phyloP scores from a whole-genome alignment of 2,888 invertebrate genomes.

The Meiosimyza platycephala region DNA sequence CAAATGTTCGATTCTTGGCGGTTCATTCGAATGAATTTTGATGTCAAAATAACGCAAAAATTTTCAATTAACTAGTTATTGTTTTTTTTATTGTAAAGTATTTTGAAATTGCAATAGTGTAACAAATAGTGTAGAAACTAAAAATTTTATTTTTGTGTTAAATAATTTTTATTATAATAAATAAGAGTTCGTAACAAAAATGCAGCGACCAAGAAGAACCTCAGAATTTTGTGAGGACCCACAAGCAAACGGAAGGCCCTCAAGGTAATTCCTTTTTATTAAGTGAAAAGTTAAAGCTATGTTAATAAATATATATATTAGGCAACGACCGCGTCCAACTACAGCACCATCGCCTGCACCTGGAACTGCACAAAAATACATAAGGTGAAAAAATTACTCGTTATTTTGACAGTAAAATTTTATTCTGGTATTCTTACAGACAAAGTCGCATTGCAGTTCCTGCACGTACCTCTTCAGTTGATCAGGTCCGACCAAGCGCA shows the following conservation, averaged over 20 bases:
- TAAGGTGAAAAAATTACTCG: conserved; percentile 29
- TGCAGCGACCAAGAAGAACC: conserved; percentile 60
- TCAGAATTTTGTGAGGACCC: conserved; percentile 58
- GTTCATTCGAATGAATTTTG: no score
- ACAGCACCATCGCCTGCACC: conserved; percentile 25
- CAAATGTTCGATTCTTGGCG: no score
- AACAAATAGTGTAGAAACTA: neutral
- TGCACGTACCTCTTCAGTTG: conserved; percentile 46
- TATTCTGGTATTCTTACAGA: conserved; percentile 39
- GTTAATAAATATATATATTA: no score
- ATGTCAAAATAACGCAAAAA: no score
- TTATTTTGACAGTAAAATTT: no score
- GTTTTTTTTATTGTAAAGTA: no score
- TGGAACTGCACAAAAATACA: conserved; percentile 43
- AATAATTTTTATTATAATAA: neutral
- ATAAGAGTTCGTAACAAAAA: conserved; percentile 30
- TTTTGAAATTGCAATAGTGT: no score
- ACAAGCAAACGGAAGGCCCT: conserved; percentile 47
- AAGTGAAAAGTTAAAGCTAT: neutral
- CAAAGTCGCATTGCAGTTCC: conserved; percentile 52
- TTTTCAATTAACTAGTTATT: no score
- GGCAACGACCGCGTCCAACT: conserved; percentile 14
- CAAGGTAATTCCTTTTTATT: conserved; percentile 48
- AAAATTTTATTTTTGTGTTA: neutral
- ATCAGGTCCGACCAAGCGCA: conserved; percentile 33